Conservation (phyloP, 2,888 invertebrate species). For the Sarcophaga subvicina region DNA sequence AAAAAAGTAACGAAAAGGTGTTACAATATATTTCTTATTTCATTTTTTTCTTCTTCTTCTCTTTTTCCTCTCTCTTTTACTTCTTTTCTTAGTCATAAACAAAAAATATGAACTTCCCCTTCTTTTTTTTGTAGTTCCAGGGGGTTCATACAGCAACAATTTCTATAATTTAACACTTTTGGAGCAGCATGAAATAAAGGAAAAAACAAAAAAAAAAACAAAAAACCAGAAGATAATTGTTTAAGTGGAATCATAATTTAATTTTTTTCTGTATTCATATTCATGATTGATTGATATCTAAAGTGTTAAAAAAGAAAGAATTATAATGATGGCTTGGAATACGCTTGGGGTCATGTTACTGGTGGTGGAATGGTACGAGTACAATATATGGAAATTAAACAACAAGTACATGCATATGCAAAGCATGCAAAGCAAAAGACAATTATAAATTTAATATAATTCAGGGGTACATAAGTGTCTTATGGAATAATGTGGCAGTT, state of each 20-base stretch:
- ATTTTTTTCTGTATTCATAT: slow-evolving; percentile 17
- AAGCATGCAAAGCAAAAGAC: no score
- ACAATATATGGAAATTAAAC: neutral
- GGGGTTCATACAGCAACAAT: neutral
- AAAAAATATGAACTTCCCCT: slow-evolving; percentile 1
- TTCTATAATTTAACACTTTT: slow-evolving; percentile 27
- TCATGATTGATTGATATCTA: slow-evolving; percentile 66
- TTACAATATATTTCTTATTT: slow-evolving; percentile 57
- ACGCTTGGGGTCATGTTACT: slow-evolving; percentile 43
- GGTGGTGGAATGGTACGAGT: neutral
- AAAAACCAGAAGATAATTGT: slow-evolving; percentile 59
- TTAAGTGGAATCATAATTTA: slow-evolving; percentile 62
- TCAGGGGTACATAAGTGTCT: no score
- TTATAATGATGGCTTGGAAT: slow-evolving; percentile 54
- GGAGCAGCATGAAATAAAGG: neutral
- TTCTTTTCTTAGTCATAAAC: neutral
- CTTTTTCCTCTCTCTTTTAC: slow-evolving; percentile 4
- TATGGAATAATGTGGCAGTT: no score
- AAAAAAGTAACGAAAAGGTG: slow-evolving; percentile 59
- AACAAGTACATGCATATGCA: no score
- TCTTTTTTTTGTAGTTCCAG: neutral
- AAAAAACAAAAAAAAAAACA: neutral
- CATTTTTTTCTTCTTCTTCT: neutral
- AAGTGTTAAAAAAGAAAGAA: slow-evolving; percentile 47
- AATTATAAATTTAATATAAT: no score